These are phyloP conservation scores for Mionectes olivaceus DNA, from an alignment of 2,797 vertebrate species.

Conservation along the genomic window DNA sequence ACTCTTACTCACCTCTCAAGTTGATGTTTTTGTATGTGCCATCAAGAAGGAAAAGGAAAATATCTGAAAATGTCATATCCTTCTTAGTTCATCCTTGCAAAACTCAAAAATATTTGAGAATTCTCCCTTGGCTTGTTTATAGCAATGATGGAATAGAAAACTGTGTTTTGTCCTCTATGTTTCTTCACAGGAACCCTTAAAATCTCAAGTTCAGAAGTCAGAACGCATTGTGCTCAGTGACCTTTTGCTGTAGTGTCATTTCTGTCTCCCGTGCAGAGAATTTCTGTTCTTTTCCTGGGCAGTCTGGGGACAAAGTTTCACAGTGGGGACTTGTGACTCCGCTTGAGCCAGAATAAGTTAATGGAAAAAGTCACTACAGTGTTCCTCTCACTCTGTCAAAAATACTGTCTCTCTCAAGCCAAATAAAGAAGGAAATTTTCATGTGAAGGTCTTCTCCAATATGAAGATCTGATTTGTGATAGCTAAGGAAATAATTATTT, in stretches of 20 bases:
- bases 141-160: background rate
- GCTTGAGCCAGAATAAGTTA: background rate
- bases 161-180: background rate
- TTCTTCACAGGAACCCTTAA: slow-evolving; percentile 22
- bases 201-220: slow-evolving; percentile 14
- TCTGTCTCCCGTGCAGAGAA: background rate
- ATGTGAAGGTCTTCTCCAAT: background rate
- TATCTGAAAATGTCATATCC: slow-evolving; percentile 34
- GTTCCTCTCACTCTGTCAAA: background rate
- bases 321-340: background rate
- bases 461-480: background rate
- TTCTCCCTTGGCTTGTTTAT: background rate
- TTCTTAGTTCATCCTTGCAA: slow-evolving; percentile 22
- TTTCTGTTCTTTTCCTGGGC: background rate
- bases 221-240: slow-evolving; percentile 35
- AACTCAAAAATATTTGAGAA: background rate
- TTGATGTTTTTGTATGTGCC: background rate
- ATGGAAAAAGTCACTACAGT: background rate
- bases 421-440: background rate
- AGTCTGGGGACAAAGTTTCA: background rate
- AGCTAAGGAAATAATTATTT: background rate
- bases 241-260: slow-evolving; percentile 2
- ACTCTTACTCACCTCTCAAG: background rate
- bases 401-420: background rate
- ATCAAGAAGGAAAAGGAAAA: background rate